Evolutionary conservation across 2,797 vertebrate genomes (phyloP).

Genomic region (Onychomys leucogaster): DNA sequence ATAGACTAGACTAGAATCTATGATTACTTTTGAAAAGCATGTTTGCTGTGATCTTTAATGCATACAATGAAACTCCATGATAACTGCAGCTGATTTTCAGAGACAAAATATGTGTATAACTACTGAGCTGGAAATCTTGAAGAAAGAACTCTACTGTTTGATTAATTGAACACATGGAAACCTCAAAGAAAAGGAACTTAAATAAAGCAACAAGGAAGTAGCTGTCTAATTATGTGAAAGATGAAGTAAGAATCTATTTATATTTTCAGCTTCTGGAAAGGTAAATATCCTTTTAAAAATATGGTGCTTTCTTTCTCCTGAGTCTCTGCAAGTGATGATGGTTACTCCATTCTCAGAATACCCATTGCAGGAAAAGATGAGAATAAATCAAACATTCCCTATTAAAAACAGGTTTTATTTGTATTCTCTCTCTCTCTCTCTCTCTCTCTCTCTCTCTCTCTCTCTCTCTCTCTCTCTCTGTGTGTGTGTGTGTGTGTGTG

Average conservation of each 20-base stretch:
- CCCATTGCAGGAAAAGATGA: conserved; percentile 5
- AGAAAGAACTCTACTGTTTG: neutral
- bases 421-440: no score
- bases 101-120: neutral
- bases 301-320: neutral
- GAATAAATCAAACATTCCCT: neutral
- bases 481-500: neutral
- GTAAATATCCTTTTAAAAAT: conserved; percentile 35
- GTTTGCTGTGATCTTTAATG: conserved; percentile 53
- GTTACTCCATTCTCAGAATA: conserved; percentile 22
- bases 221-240: conserved; percentile 67
- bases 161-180: neutral
- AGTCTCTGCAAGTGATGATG: conserved; percentile 46
- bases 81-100: neutral
- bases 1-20: neutral
- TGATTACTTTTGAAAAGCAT: conserved; percentile 49
- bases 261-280: conserved; percentile 75
- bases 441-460: no score
- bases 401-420: neutral
- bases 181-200: conserved; percentile 1
- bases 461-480: no score
- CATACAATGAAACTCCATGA: neutral
- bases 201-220: neutral
- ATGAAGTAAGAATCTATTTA: conserved; percentile 73
- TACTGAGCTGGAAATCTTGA: neutral